Conservation (phyloP, 2,888 invertebrate genomes). For the Harpalus rubripes region DNA sequence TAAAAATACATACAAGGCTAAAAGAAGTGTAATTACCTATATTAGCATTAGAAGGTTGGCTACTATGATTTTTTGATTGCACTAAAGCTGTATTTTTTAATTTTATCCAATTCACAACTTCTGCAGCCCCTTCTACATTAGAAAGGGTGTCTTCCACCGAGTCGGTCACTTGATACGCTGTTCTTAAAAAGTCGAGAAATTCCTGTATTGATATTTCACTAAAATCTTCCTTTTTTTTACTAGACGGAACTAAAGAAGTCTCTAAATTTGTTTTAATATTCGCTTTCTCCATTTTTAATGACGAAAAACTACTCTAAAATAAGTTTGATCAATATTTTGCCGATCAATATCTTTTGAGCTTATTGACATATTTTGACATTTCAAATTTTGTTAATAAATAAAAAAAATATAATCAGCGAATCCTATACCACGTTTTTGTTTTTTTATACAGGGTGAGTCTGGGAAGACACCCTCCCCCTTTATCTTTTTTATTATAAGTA, state of each 20-base stretch:
- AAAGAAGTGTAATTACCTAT: background rate
- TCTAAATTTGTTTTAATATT: conserved; percentile 10
- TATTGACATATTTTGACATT: no score
- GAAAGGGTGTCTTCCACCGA: conserved; percentile 70
- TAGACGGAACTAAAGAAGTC: background rate
- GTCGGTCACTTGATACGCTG: conserved; percentile 83
- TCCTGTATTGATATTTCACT: conserved; percentile 84
- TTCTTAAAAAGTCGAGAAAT: conserved; percentile 86
- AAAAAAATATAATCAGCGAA: no score
- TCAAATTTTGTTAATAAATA: no score
- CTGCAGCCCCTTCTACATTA: conserved; percentile 77
- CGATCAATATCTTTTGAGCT: background rate
- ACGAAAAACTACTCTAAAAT: background rate
- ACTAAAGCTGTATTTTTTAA: conserved; percentile 77
- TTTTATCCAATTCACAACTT: conserved; percentile 78
- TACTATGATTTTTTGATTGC: conserved; percentile 71
- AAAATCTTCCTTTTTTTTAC: conserved; percentile 70
- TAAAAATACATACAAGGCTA: background rate
- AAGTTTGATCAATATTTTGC: background rate
- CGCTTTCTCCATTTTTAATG: conserved; percentile 46
- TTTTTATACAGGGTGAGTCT: no score
- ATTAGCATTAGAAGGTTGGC: background rate
- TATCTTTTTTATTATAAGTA: no score
- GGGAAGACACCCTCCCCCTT: no score
- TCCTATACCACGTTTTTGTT: no score